A percentile compares a stretch with the other conserved stretches of the same genome.
phyloP scores from a whole-genome alignment of 2,113 vertebrate species.

The Austrofundulus limnaeus region DNA sequence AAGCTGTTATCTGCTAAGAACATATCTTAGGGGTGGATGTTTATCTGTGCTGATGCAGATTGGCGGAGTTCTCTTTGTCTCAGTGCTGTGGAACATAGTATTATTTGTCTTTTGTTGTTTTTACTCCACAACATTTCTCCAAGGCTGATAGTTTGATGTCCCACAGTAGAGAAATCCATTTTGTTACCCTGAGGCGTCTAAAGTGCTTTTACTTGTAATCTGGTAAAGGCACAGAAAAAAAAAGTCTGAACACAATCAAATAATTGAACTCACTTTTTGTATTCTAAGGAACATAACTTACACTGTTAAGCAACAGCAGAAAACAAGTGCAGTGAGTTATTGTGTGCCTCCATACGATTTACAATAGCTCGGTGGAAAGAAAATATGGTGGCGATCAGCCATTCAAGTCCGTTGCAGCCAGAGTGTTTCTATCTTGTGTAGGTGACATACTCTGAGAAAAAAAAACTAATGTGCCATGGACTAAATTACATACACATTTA shows the following conservation, averaged over 20 bases:
- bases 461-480: conserved; percentile 81
- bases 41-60: conserved; percentile 75
- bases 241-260: conserved; percentile 62
- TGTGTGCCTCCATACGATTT: conserved; percentile 49
- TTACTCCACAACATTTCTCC: conserved; percentile 31
- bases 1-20: conserved; percentile 67
- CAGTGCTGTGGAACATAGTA: conserved; percentile 61
- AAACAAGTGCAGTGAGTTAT: conserved; percentile 53
- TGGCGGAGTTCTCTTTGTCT: conserved; percentile 65
- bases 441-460: conserved; percentile 54
- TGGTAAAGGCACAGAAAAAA: conserved; percentile 56
- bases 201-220: conserved; percentile 76
- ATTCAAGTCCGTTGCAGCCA: conserved; percentile 52
- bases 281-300: conserved; percentile 53
- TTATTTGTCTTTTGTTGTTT: conserved; percentile 60
- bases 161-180: conserved; percentile 60
- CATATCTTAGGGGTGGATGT: conserved; percentile 76
- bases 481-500: conserved; percentile 79
- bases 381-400: conserved; percentile 54
- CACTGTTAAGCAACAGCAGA: conserved; percentile 44
- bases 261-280: conserved; percentile 62
- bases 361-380: conserved; percentile 50
- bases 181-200: conserved; percentile 59
- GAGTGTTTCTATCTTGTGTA: conserved; percentile 56
- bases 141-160: conserved; percentile 67